Evolutionary conservation across 2,888 invertebrate species (phyloP).

Genomic region (Oligia strigilis): DNA sequence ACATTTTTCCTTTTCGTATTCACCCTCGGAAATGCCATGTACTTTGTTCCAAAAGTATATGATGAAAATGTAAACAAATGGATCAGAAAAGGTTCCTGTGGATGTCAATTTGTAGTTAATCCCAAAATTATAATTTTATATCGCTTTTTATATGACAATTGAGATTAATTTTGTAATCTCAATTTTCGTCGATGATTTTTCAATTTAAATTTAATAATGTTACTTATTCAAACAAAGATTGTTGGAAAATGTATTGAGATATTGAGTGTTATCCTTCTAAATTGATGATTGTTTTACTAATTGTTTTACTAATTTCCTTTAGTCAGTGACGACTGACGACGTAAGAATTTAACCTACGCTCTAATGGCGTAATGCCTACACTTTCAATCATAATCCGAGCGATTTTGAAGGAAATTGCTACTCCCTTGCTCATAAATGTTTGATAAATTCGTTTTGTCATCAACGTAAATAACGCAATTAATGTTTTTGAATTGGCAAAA

Average conservation of each 20-base stretch:
- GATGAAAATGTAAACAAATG: neutral
- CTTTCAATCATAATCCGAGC: neutral
- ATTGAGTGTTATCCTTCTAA: neutral
- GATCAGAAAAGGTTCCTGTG: no score
- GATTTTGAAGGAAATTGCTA: neutral
- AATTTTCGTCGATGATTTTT: neutral
- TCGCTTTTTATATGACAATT: neutral
- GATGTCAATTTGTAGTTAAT: neutral
- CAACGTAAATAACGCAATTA: neutral
- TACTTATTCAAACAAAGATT: neutral
- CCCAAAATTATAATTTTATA: neutral
- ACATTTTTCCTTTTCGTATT: constrained; percentile 46
- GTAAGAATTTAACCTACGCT: neutral
- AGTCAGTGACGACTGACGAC: no score
- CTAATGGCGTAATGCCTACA: no score
- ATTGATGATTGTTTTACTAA: neutral
- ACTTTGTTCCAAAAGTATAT: neutral
- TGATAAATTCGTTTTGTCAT: neutral
- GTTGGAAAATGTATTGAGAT: neutral
- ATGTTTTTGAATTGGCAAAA: neutral
- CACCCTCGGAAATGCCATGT: constrained; percentile 28
- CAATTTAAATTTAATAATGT: neutral
- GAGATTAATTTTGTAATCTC: neutral
- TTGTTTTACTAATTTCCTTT: neutral
- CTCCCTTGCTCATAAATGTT: neutral